Percentiles rank a stretch among this genome's conserved stretches.
These are phyloP conservation scores for Podarcis raffonei DNA, from an alignment of 2,113 vertebrate genomes.

Conservation along the genomic window DNA sequence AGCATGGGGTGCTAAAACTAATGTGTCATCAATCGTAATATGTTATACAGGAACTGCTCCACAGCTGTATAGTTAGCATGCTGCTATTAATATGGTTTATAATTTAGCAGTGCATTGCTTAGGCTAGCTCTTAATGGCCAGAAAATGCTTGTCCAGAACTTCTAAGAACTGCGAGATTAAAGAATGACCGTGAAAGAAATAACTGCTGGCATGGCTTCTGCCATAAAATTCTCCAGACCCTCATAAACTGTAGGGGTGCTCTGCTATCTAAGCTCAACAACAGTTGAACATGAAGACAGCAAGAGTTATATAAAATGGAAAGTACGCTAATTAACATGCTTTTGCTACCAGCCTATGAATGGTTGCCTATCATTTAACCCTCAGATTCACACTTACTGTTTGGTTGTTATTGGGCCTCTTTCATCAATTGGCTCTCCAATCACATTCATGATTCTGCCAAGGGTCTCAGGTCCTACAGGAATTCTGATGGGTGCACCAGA, in stretches of 20 bases:
- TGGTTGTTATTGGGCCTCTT: slow-evolving; percentile 93
- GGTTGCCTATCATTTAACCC: neutral
- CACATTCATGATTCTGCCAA: slow-evolving; percentile 99
- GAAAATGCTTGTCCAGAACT: neutral
- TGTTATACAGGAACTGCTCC: too few relatives aligned
- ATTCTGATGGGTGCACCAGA: slow-evolving; percentile 95
- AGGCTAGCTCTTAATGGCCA: neutral
- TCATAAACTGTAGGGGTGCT: neutral
- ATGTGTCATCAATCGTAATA: too few relatives aligned
- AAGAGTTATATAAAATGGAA: neutral
- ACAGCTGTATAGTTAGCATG: neutral
- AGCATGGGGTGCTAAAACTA: neutral
- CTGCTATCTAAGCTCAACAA: neutral
- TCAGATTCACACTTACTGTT: slow-evolving; percentile 83
- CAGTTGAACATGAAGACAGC: neutral
- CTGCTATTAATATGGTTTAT: neutral
- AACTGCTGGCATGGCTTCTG: too few relatives aligned
- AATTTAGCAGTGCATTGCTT: neutral
- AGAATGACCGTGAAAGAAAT: neutral
- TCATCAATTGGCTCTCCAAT: slow-evolving; percentile 98
- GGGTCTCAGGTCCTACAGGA: slow-evolving; percentile 94
- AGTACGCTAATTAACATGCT: neutral
- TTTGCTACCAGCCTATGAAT: neutral
- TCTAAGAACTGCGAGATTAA: neutral
- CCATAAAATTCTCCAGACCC: neutral